phyloP scores from a whole-genome alignment of 2,888 invertebrate genomes.

The Abscondita cerata region DNA sequence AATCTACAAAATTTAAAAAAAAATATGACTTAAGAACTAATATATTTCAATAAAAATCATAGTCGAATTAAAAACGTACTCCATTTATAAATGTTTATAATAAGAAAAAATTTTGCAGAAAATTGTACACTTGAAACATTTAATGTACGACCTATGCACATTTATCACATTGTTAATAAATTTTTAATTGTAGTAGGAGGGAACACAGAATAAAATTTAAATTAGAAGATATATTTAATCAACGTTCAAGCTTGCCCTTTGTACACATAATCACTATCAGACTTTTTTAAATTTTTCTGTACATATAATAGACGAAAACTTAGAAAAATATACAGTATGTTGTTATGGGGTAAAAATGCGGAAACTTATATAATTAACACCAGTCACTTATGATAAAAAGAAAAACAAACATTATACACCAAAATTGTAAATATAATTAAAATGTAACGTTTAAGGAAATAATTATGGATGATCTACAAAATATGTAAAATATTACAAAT shows the following conservation, averaged over 20 bases:
- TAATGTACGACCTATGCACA: too few relatives aligned
- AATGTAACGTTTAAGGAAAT: constrained; percentile 13
- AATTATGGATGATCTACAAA: constrained; percentile 14
- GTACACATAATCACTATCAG: constrained; percentile 29
- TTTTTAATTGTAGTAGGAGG: too few relatives aligned
- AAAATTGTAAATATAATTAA: constrained; percentile 3
- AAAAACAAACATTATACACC: constrained; percentile 5
- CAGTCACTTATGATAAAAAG: not conserved
- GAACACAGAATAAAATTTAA: too few relatives aligned
- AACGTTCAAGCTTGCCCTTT: constrained; percentile 12
- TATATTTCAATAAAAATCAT: too few relatives aligned
- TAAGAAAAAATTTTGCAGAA: too few relatives aligned
- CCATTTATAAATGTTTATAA: too few relatives aligned
- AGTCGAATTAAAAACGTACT: too few relatives aligned
- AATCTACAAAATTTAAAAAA: too few relatives aligned
- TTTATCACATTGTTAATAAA: too few relatives aligned
- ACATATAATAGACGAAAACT: constrained; percentile 13
- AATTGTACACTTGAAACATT: too few relatives aligned
- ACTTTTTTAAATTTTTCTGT: constrained; percentile 27
- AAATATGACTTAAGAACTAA: too few relatives aligned
- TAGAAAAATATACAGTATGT: constrained; percentile 18
- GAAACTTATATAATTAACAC: not conserved
- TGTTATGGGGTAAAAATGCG: constrained; percentile 14
- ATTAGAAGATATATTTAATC: constrained; percentile 3
- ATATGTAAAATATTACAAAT: constrained; percentile 20